Base-by-base conservation (phyloP, 92 coral and sea anemone species). In the Palythoa grandis region DNA sequence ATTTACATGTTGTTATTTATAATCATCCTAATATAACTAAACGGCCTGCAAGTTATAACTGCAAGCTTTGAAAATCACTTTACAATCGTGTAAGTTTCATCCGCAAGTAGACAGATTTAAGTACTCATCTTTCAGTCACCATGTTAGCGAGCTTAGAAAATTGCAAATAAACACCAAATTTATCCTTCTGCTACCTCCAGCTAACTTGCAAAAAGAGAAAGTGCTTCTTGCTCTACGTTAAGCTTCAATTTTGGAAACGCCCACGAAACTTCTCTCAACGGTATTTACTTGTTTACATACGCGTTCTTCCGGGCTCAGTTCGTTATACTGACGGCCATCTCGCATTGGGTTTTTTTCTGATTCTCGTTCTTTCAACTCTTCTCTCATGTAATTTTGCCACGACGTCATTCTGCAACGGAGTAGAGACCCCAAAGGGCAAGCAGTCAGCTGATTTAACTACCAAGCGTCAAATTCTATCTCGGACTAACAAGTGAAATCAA, bases 371-470 rank as follows among this genome's bases (percentile, higher is more conserved):
- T 88, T 92, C 11, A 92, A 53, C 84, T 94, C 98, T 43, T 83
- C 91, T 38, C 86, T 85, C 54, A 94, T 76, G 65, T 65, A 86
- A 65, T 90, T 90, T 87, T 94, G 93, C 98, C 98, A 94, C 16
- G 92, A 77, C 29, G 90, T 61, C 79, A 86, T 76, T 58, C 98
- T 94, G 83, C 16, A 82, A 68, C 70, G 54, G 35, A 73, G 79
- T 54, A 78, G 37, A 73, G 65, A 83, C 57, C 63, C 69, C 83
- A 39, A 89, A 86, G 66, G 52, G 35, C n/a, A 74, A 67, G 52
- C 66, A 88, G 87, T 87, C 66, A 87, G 83, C 76, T 60, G 71
- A 15, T 25, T 47, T 39, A 19, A 22, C 48, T 19, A 11, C 35
- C 22, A 53, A 47, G 20, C 63, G 66, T 24, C 79, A 37, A 63